Base-by-base conservation (phyloP, 2,113 vertebrate genomes). In the cattle (Bos taurus) region DNA sequence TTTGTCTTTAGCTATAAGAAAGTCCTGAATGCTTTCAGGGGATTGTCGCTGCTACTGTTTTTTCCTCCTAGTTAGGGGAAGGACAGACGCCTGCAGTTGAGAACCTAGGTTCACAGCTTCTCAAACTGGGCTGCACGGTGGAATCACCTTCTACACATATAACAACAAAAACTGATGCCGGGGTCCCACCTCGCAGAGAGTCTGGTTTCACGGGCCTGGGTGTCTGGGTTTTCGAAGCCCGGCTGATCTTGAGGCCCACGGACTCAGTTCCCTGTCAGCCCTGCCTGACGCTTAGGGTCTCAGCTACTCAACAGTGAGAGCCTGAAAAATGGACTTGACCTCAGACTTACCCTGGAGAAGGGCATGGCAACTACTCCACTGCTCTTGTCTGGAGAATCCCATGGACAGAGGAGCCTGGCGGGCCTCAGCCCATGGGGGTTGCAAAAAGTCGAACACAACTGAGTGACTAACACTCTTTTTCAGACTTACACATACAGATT, bases 121-220 rank as follows among this genome's bases (percentile, higher is more conserved):
- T 56, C n/a, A 50, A 91, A 77, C 11, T 93, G 64, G 52, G 7
- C 54, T 28, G 43, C n/a, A 25, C 50, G 1, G 10, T 81, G 6
- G 43, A 43, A 30, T 90, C 50, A 84, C 56, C 48, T 52, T 40
- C 23, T 52, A 46, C 88, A 62, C 52, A 25, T 19, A 11, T 5
- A 54, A 80, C 46, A 26, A 52, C 17, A 33, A 81, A 50, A 60
- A 7, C 46, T 6, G 23, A 19, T 57, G 54, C 87, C 50, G 11
- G 19, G 8, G 1, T 17, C 15, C 52, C n/a, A 15, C 19, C 1
- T 4, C 7, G 0, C 25, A 10, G 23, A 48, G 33, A 52, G 57
- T 11, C 46, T 54, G 48, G 23, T 43, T 89, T 83, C 19, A 19
- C 26, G 14, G 40, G 74, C 60, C 9, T 74, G 52, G 36, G 30